phyloP scores from a whole-genome alignment of 2,797 vertebrate species.

The Choloepus didactylus region DNA sequence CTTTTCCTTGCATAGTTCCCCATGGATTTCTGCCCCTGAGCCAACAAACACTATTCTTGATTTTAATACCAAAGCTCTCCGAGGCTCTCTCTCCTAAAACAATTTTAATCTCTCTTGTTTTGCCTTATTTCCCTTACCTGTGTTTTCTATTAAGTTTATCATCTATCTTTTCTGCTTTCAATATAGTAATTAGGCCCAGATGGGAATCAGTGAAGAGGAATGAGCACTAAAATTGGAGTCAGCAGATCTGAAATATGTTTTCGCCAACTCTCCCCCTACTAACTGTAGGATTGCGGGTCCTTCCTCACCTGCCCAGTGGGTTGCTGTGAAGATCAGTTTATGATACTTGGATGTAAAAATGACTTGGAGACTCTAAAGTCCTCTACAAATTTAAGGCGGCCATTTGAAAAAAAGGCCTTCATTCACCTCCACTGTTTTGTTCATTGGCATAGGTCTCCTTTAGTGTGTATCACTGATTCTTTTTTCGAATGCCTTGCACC shows the following conservation, averaged over 20 bases:
- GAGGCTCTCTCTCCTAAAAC: neutral
- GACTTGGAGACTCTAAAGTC: neutral
- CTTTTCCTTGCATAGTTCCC: neutral
- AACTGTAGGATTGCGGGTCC: neutral
- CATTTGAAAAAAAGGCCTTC: neutral
- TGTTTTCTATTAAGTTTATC: conserved; percentile 8
- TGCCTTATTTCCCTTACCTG: neutral
- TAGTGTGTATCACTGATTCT: neutral
- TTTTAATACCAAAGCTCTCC: neutral
- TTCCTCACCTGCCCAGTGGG: neutral
- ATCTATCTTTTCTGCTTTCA: conserved; percentile 15
- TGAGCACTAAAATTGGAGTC: neutral
- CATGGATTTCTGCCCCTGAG: neutral
- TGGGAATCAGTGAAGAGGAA: neutral
- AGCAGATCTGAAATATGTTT: neutral
- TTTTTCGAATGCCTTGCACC: neutral
- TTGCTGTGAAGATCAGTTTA: neutral
- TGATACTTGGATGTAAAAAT: neutral
- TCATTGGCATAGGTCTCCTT: neutral
- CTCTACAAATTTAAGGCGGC: neutral
- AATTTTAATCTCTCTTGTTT: neutral
- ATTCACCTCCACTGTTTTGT: neutral
- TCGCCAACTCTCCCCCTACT: neutral
- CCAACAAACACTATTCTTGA: neutral
- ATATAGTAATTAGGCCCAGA: neutral